These are phyloP conservation scores for Mus spretus DNA, from an alignment of 2,797 vertebrate species.

Conservation along the genomic window DNA sequence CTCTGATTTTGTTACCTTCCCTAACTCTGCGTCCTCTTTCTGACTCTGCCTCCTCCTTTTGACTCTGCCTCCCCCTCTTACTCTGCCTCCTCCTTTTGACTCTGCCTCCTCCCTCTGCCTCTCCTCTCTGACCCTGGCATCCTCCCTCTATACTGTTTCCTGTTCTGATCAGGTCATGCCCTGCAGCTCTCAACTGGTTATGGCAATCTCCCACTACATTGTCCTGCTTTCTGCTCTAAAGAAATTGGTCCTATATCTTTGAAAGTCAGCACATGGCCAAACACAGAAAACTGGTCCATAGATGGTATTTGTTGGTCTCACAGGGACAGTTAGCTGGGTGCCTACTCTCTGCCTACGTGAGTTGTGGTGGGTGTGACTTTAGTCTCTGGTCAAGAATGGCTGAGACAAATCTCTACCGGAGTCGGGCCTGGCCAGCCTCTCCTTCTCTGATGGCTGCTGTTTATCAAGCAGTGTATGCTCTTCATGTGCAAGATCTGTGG, in stretches of 20 bases:
- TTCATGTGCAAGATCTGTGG: not conserved
- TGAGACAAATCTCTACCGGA: not conserved
- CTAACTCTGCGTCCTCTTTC: not conserved
- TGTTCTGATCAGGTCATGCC: not conserved
- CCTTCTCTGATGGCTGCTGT: not conserved
- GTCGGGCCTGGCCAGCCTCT: not conserved
- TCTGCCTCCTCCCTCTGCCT: no score
- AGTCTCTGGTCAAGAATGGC: not conserved
- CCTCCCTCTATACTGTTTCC: not conserved
- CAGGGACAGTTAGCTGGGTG: no score
- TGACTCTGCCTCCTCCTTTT: not conserved
- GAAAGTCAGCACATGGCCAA: not conserved
- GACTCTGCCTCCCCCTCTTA: no score
- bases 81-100: not conserved
- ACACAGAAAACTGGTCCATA: not conserved
- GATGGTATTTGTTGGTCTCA: not conserved
- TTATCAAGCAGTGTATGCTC: not conserved
- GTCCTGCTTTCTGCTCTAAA: not conserved
- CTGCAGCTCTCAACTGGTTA: not conserved
- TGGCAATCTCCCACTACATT: no score
- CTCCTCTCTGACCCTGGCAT: rapidly evolving
- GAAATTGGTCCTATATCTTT: not conserved
- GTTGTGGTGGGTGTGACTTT: not conserved
- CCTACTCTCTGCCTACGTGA: not conserved
- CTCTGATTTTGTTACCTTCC: no score